phyloP scores from a whole-genome alignment of 1,140 invertebrate genomes.

The Nasonia longicornis region DNA sequence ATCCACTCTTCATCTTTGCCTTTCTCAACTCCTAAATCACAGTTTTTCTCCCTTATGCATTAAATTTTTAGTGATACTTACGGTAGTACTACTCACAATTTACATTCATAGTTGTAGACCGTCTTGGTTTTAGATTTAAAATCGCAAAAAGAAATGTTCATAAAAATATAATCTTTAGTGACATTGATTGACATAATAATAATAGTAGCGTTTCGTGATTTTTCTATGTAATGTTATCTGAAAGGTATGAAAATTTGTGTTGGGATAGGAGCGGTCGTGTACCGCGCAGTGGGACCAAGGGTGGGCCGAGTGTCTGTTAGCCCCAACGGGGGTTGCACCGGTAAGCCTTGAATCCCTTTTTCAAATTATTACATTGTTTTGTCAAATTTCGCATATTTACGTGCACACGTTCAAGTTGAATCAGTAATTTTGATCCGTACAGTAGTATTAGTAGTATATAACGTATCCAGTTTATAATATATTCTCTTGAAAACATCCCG shows the following conservation, averaged over 20 bases:
- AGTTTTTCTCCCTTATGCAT: background rate
- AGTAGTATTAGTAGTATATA: conserved; percentile 61
- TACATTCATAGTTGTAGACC: background rate
- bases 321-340: conserved; percentile 69
- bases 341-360: conserved; percentile 65
- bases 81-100: background rate
- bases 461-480: conserved; percentile 53
- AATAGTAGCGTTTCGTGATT: conserved; percentile 21
- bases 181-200: background rate
- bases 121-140: background rate
- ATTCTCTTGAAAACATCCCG: background rate
- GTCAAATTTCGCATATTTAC: conserved; percentile 56
- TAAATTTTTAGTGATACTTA: background rate
- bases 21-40: background rate
- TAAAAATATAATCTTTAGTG: background rate
- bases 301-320: conserved; percentile 67
- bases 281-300: conserved; percentile 68
- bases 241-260: conserved; percentile 64
- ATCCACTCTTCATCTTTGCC: background rate
- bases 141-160: background rate
- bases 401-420: conserved; percentile 51
- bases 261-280: conserved; percentile 69
- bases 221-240: conserved; percentile 53
- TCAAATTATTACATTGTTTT: conserved; percentile 64
- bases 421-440: conserved; percentile 61